These are phyloP conservation scores for Onychorhynchus coronatus DNA, from an alignment of 2,113 vertebrate genomes.

Conservation along the genomic window DNA sequence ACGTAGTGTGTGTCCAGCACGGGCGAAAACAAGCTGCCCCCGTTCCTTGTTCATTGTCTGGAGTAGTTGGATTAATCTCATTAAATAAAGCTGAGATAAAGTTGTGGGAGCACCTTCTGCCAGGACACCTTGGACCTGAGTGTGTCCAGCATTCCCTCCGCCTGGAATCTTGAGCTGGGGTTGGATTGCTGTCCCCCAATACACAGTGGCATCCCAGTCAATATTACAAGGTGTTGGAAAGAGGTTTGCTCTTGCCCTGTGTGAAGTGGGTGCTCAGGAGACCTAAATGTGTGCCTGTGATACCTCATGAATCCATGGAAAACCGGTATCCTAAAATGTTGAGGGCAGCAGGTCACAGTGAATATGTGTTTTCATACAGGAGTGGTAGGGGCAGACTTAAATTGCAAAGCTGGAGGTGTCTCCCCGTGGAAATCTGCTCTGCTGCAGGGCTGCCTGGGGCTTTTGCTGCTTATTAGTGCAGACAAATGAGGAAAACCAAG, in stretches of 20 bases:
- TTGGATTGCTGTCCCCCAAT: not conserved
- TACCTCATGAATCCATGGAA: not conserved
- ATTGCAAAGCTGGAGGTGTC: not conserved
- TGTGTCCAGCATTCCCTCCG: not conserved
- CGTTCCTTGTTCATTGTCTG: not conserved
- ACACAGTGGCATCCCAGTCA: not conserved
- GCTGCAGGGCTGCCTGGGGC: not conserved
- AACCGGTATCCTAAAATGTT: not conserved
- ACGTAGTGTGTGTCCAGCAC: fast-evolving
- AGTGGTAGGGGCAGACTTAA: not conserved
- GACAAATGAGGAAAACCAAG: not conserved
- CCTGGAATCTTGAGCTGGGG: not conserved
- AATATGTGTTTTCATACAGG: not conserved
- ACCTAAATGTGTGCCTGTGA: fast-evolving
- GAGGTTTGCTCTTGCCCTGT: not conserved
- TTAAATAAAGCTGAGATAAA: not conserved
- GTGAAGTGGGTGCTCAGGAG: not conserved
- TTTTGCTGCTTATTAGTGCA: not conserved
- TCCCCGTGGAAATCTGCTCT: not conserved
- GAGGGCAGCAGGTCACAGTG: not conserved
- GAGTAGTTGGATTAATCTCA: conserved; percentile 17
- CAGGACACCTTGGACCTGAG: not conserved
- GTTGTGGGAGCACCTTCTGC: not conserved
- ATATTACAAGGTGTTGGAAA: not conserved
- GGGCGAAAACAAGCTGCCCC: not conserved